These are phyloP conservation scores for Dinoponera quadriceps DNA, from an alignment of 1,140 invertebrate species.

Conservation along the genomic window DNA sequence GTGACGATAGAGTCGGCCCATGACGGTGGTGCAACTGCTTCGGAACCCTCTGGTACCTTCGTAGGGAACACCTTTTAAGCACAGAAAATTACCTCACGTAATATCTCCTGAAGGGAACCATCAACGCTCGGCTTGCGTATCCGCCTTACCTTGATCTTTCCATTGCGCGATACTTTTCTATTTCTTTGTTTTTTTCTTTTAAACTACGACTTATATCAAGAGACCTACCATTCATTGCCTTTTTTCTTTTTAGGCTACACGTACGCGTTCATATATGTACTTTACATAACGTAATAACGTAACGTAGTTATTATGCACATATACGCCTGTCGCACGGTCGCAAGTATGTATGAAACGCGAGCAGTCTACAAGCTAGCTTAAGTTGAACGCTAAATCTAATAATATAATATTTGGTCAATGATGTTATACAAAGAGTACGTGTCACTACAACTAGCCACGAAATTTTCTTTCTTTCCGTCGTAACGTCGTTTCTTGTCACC, in stretches of 20 bases:
- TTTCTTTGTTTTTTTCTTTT: too few species aligned
- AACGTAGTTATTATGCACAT: not conserved
- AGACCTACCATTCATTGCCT: not conserved
- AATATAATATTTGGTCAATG: constrained; percentile 26
- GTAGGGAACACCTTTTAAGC: constrained; percentile 70
- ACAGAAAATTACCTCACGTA: constrained; percentile 70
- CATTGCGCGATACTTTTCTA: constrained; percentile 3
- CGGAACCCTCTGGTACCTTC: constrained; percentile 67
- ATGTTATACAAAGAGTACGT: not conserved
- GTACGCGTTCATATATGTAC: not conserved
- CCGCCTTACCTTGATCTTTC: constrained; percentile 39
- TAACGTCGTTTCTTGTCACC: not conserved
- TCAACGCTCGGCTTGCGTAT: constrained; percentile 49
- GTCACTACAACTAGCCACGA: constrained; percentile 5
- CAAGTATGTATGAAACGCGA: not conserved
- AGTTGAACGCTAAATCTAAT: constrained; percentile 1
- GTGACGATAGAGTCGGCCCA: constrained; percentile 62
- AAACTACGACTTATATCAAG: not conserved
- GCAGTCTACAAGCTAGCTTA: not conserved
- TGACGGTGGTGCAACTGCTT: constrained; percentile 62
- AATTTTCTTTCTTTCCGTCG: too few species aligned
- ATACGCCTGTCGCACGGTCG: not conserved
- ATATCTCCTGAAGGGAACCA: constrained; percentile 50
- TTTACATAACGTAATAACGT: constrained; percentile 3
- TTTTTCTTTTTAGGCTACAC: not conserved